Evolutionary conservation across 1,140 invertebrate species (phyloP).

Genomic region (Drosophila grimshawi): DNA sequence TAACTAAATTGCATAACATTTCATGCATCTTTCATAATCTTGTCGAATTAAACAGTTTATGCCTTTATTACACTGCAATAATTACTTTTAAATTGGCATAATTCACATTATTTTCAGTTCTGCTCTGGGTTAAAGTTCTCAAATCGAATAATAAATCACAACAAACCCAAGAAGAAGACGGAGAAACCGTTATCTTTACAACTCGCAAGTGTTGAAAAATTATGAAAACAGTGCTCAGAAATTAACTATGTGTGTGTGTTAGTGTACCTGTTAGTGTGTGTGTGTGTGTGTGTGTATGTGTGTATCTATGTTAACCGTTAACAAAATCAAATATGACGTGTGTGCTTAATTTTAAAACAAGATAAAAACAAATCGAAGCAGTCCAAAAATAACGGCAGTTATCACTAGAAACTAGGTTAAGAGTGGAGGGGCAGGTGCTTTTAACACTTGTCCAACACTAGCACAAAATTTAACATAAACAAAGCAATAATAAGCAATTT

Average conservation of each 20-base stretch:
- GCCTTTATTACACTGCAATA: too few species aligned
- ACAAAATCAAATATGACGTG: constrained; percentile 26
- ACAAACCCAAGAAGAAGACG: not conserved
- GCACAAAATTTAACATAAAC: constrained; percentile 37
- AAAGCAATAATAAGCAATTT: constrained; percentile 58
- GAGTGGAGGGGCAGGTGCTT: not conserved
- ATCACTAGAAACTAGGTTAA: constrained; percentile 27
- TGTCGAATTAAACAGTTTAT: too few species aligned
- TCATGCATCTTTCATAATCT: too few species aligned
- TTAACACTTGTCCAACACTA: not conserved
- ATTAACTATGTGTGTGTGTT: constrained; percentile 25
- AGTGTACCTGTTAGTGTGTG: constrained; percentile 14
- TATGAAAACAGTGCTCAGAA: constrained; percentile 45
- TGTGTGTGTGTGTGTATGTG: not conserved
- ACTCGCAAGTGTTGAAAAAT: constrained; percentile 29
- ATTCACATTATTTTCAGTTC: too few species aligned
- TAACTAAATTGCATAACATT: too few species aligned
- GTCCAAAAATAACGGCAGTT: constrained; percentile 45
- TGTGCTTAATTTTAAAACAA: constrained; percentile 78
- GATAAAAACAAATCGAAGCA: constrained; percentile 59
- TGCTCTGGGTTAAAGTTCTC: not conserved
- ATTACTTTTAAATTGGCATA: too few species aligned
- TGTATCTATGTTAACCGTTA: not conserved
- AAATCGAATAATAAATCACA: constrained; percentile 9
- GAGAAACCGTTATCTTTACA: constrained; percentile 33